Conservation (phyloP, 64 coral and sea anemone species). For the Montipora efflorescens region DNA sequence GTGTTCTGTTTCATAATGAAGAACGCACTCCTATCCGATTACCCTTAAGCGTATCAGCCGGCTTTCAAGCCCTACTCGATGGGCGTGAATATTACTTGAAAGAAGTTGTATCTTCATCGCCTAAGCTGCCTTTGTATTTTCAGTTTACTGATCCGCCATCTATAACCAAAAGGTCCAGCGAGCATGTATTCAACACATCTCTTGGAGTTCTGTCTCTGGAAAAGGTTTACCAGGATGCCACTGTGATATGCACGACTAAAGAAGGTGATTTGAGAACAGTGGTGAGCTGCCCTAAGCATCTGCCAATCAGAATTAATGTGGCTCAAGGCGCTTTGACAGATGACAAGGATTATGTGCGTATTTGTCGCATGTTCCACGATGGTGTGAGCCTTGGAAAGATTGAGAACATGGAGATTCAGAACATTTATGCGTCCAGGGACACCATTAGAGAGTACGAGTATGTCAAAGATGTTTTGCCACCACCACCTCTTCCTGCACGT, state of each 20-base stretch:
- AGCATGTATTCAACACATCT: slow-evolving; percentile 75
- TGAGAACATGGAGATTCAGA: slow-evolving; percentile 86
- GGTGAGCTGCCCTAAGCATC: slow-evolving; percentile 75
- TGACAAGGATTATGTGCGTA: slow-evolving; percentile 85
- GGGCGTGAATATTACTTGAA: slow-evolving; percentile 93
- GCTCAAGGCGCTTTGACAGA: slow-evolving; percentile 78
- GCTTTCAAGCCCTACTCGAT: slow-evolving; percentile 83
- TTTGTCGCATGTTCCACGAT: slow-evolving; percentile 88
- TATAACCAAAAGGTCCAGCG: slow-evolving; percentile 54
- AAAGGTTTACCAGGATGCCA: slow-evolving; percentile 76
- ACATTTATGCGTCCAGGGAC: slow-evolving; percentile 86
- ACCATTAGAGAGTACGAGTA: slow-evolving; percentile 88
- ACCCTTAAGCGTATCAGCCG: slow-evolving; percentile 73
- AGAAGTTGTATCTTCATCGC: slow-evolving; percentile 55
- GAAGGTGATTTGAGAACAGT: slow-evolving; percentile 69
- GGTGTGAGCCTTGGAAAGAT: slow-evolving; percentile 83
- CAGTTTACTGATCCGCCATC: slow-evolving; percentile 77
- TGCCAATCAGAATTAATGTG: slow-evolving; percentile 78
- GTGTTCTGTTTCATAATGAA: slow-evolving; percentile 76
- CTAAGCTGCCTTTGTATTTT: slow-evolving; percentile 71
- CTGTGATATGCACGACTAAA: slow-evolving; percentile 83
- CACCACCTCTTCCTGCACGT: slow-evolving; percentile 33
- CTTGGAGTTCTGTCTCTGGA: slow-evolving; percentile 74
- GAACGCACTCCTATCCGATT: slow-evolving; percentile 67
- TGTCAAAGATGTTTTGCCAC: slow-evolving; percentile 34